These are phyloP conservation scores for Paracanthobrama guichenoti DNA, from an alignment of 2,113 vertebrate genomes.

Conservation along the genomic window DNA sequence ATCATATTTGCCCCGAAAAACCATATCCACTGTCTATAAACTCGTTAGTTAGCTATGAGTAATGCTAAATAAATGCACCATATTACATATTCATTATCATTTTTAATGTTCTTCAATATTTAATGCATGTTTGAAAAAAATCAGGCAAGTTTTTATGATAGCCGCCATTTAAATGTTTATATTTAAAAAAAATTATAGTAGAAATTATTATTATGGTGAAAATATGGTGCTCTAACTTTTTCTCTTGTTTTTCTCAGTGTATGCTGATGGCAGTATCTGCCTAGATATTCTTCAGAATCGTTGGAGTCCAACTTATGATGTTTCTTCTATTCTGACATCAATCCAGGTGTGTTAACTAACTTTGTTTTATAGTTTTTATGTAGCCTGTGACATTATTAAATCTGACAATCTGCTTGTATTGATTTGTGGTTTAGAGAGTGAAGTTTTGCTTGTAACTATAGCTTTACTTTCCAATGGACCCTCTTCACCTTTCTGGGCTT, in stretches of 20 bases:
- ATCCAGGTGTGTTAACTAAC: slow-evolving; percentile 84
- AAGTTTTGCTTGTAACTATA: background rate
- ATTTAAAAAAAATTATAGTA: too few relatives aligned
- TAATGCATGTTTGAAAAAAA: too few relatives aligned
- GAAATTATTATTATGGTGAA: too few relatives aligned
- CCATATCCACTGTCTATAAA: too few relatives aligned
- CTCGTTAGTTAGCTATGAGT: too few relatives aligned
- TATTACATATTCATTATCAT: too few relatives aligned
- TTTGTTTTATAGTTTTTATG: background rate
- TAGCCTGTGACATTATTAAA: background rate
- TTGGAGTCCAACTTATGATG: slow-evolving; percentile 98
- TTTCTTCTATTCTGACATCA: slow-evolving; percentile 98
- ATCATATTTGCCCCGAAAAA: too few relatives aligned
- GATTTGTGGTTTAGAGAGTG: background rate
- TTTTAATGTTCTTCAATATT: too few relatives aligned
- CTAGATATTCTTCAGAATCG: slow-evolving; percentile 99
- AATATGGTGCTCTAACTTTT: slow-evolving; percentile 17
- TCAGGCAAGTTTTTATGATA: too few relatives aligned
- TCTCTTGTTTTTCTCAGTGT: slow-evolving; percentile 78
- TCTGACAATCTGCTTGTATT: background rate
- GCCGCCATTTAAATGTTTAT: too few relatives aligned
- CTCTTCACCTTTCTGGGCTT: too few relatives aligned
- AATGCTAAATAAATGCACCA: too few relatives aligned
- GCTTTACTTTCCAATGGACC: background rate
- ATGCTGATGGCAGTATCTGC: slow-evolving; percentile 99